Base-by-base conservation (phyloP, 2,113 vertebrate genomes). In the Rhinolophus sinicus region DNA sequence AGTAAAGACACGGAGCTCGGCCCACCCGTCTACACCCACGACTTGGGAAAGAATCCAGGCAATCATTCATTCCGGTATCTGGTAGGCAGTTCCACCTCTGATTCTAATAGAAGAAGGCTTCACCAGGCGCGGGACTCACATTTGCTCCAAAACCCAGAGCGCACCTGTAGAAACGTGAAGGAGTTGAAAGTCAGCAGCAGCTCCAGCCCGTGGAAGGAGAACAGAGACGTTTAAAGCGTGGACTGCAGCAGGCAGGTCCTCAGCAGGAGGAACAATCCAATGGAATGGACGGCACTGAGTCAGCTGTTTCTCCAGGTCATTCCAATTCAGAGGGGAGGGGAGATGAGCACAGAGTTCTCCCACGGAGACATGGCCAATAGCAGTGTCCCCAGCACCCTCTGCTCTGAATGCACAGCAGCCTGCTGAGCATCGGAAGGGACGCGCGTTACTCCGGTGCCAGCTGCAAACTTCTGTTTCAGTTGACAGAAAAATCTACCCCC, bases 331-430 rank as follows among this genome's bases (percentile, higher is more conserved):
- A 99, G 98, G 18, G 95, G 99, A 99, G 98, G 18, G 95, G 99
- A 99, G 97, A 99, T 99, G 99, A 99, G 99, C 98, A 99, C 99
- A 60, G 99, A 99, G 98, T 99, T 99, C 98, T 99, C 99, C 98
- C 99, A 99, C 98, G 98, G 99, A 99, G 99, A 99, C 97, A 98
- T 99, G 98, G 99, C 99, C 99, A 99, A 98, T 97, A 98, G 99
- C 98, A 99, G 99, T 98, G 99, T 98, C 93, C 98, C 98, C 40
- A 44, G 99, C 99, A 98, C 99, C 98, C 98, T 99, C 99, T 98
- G 99, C 99, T 98, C 98, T 98, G 99, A 99, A 99, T 99, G 98
- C 99, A 99, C 98, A 99, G 99, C 98, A 99, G 99, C 98, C 98
- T 99, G 98, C 99, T 99, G 98, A 99, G 99, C 98, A 97, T 81